A percentile compares a stretch with the other conserved stretches of the same genome.
These are phyloP conservation scores for Resseliella maxima DNA, from an alignment of 2,888 invertebrate species.

Conservation along the genomic window DNA sequence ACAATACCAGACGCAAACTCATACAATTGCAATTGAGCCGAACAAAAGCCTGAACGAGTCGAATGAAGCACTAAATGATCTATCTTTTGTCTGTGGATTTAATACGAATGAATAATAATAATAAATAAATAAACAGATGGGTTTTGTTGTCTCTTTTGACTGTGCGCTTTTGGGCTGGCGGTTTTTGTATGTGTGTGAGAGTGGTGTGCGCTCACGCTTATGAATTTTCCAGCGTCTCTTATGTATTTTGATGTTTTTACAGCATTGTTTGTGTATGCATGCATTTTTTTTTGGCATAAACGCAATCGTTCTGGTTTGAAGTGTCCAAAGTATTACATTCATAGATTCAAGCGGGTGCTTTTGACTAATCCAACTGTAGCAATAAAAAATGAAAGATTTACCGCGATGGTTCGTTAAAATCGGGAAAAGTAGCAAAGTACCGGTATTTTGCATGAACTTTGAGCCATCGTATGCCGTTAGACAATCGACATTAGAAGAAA, in stretches of 20 bases:
- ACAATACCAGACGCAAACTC: conserved; percentile 43
- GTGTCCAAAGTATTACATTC: conserved; percentile 21
- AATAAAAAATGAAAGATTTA: conserved; percentile 51
- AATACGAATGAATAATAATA: conserved; percentile 53
- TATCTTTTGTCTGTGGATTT: conserved; percentile 45
- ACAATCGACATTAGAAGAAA: conserved; percentile 53
- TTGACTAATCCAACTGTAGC: conserved; percentile 3
- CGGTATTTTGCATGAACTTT: conserved; percentile 47
- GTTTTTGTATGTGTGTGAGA: not conserved
- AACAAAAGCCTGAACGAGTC: conserved; percentile 43
- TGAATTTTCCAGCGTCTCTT: not conserved
- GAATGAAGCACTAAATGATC: conserved; percentile 53
- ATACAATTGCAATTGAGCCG: conserved; percentile 46
- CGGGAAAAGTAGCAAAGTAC: conserved; percentile 43
- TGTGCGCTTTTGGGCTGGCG: not conserved
- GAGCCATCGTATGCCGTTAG: not conserved
- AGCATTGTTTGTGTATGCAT: not conserved
- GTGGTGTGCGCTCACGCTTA: not conserved
- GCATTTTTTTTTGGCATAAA: not conserved
- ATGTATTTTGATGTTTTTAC: not conserved
- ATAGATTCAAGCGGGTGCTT: not conserved
- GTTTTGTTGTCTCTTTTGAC: conserved; percentile 40
- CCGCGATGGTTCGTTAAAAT: conserved; percentile 39
- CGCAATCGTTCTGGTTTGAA: conserved; percentile 17
- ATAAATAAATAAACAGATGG: conserved; percentile 53